Base-by-base conservation (phyloP, 2,888 invertebrate species). In the Campoletis raptor region DNA sequence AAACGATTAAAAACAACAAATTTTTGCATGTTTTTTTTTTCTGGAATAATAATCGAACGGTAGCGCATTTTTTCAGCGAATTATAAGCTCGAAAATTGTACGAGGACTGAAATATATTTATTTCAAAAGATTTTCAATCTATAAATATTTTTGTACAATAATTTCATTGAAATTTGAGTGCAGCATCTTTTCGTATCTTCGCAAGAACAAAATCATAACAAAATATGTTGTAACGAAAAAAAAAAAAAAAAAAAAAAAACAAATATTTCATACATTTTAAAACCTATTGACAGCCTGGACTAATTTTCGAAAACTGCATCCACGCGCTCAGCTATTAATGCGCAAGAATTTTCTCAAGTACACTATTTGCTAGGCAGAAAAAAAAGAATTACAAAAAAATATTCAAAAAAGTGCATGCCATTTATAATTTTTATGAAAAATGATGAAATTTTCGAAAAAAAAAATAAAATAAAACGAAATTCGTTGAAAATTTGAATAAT, bases 361-460 rank as follows among this genome's bases (percentile, higher is more conserved):
- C 81, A 82, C 81, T 82, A 82, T 82, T 45, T 36, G 57, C 37
- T 57, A 82, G 67, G 67, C 40, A 67, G 48, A 36, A 12, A 61
- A 18, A 24, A 76, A 64, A 64, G n/a, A n/a, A 42, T 74, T 36
- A 54, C 37, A 72, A 30, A 48, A 52, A 24, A 61, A 52, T 2
- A 2, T 2, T 2, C 10, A 69, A 30, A 61, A 66, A 57, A 66
- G 24, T 69, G 67, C 76, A 76, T 76, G 76, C 81, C 57, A 66
- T 48, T 64, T 72, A 21, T 2, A 24, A 10, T 57, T 30, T 30
- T 66, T 4, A 48, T 18, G 69, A 21, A 24, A 42, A 42, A 3
- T n/a, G 3, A 9, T 9, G 9, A 54, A 54, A 54, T 10, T 54
- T 54, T 21, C 9, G 21, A n/a, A 18, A 21, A n/a, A 52, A 40